Evolutionary conservation across 2,888 invertebrate species (phyloP), one percentile per base, ranked within the genome.

Genomic region (Anthophora plumipes): DNA sequence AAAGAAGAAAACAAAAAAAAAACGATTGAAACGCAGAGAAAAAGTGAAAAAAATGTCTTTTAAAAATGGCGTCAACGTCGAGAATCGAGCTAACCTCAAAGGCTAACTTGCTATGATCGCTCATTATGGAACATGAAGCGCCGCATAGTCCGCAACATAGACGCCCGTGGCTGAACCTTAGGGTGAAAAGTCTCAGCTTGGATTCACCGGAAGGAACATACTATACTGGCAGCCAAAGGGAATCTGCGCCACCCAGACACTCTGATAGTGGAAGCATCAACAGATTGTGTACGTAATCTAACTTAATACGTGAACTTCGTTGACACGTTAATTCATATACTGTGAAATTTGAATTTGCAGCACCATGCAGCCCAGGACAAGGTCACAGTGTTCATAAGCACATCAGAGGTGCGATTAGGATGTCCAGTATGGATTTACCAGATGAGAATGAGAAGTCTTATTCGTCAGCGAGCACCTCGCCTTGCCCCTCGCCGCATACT

Each of bases 171-270:
- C 95, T 99, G 94, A 98, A 98, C 95, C 96, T 98, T 94, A 96
- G 98, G 93, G 99, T 99, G 99, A 99, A 99, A 96, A 98, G 98
- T 93, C 96, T 99, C 91, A 99, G 98, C 83, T 95, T 99, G 96
- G 99, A 99, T 94, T 98, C 98, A 46, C 98, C 98, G 84, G 99
- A 99, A 94, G 97, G 97, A 90, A 96, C 97, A 81, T 92, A 92
- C 67, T 92, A 93, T 87, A 82, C 90, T 72, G 83, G 91, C 46
- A 91, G 91, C 43, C 90, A 89, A 41, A 89, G 91, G 60, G 92
- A 93, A 67, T 91, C 92, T 8, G 92, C 93, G 46, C 93, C 93
- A 8, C 92, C 93, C 8, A 88, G 92, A 72, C 91, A 92, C 70
- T 93, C 92, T 25, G 93, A 93, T 84, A 93, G 93, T 72, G 92